phyloP scores from a whole-genome alignment of 2,888 invertebrate genomes.

The Drosophila quinaria region DNA sequence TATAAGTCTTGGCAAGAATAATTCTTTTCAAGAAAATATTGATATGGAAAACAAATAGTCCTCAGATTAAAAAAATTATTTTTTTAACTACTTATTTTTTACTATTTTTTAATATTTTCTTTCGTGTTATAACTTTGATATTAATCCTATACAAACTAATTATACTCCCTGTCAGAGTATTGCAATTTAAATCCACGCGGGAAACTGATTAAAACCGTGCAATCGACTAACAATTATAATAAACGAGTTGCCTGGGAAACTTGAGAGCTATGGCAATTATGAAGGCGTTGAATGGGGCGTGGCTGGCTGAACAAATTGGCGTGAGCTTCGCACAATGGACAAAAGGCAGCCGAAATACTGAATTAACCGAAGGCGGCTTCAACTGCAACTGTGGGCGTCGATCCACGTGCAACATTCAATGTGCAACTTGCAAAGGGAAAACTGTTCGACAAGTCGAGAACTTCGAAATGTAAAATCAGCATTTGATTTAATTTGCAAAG shows the following conservation, averaged over 20 bases:
- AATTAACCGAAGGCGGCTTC: slow-evolving; percentile 20
- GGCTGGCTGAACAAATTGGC: slow-evolving; percentile 31
- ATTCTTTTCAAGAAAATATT: no score
- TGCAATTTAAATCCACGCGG: slow-evolving; percentile 19
- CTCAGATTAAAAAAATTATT: no score
- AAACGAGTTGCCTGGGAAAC: slow-evolving; percentile 54
- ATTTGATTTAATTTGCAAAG: slow-evolving; percentile 66
- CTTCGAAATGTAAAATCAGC: slow-evolving; percentile 6
- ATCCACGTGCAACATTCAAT: slow-evolving; percentile 42
- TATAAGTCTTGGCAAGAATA: no score
- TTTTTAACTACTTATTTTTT: no score
- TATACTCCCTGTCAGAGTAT: slow-evolving; percentile 6
- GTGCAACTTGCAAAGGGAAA: neutral
- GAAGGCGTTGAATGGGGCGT: slow-evolving; percentile 51
- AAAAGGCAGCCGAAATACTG: slow-evolving; percentile 3
- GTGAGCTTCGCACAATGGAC: slow-evolving; percentile 25
- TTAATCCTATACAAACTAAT: neutral
- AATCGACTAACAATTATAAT: slow-evolving; percentile 18
- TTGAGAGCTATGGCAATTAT: slow-evolving; percentile 39
- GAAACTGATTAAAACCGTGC: slow-evolving; percentile 52
- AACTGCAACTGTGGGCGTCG: slow-evolving; percentile 38
- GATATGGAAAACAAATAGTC: no score
- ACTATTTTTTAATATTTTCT: neutral
- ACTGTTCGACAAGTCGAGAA: slow-evolving; percentile 11
- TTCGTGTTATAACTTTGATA: neutral